Conservation (phyloP, 2,113 vertebrate species). For the Tenebrosternarchus preto region DNA sequence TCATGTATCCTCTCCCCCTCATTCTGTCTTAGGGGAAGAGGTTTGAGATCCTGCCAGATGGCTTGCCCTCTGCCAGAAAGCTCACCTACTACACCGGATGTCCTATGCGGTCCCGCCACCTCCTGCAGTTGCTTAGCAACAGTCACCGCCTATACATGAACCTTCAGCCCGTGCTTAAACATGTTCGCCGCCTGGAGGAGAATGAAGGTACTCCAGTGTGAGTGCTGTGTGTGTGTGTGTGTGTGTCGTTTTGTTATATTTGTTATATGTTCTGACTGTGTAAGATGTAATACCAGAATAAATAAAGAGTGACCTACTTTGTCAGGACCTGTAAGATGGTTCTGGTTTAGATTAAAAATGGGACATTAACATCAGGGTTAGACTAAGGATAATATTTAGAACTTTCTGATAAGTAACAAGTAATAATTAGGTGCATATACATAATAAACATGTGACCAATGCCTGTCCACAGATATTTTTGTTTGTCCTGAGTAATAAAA, state of each 20-base stretch:
- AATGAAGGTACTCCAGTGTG: slow-evolving; percentile 82
- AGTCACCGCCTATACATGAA: slow-evolving; percentile 99
- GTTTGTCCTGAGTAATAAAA: too few relatives aligned
- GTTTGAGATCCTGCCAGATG: slow-evolving; percentile 96
- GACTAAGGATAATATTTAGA: too few relatives aligned
- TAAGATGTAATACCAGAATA: too few relatives aligned
- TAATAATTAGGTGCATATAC: too few relatives aligned
- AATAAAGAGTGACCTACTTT: too few relatives aligned
- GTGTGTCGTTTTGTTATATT: neutral
- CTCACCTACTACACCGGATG: slow-evolving; percentile 97
- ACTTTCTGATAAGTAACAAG: too few relatives aligned
- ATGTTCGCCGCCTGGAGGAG: slow-evolving; percentile 91
- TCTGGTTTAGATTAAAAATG: too few relatives aligned
- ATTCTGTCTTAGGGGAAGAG: slow-evolving; percentile 86
- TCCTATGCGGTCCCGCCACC: slow-evolving; percentile 88
- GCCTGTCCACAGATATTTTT: too few relatives aligned
- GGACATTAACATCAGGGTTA: neutral
- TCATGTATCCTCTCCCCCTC: neutral
- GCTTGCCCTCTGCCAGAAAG: slow-evolving; percentile 92
- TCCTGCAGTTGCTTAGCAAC: slow-evolving; percentile 95
- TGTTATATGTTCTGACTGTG: neutral
- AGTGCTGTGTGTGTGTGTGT: neutral
- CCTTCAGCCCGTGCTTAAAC: slow-evolving; percentile 92
- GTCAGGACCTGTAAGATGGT: too few relatives aligned
- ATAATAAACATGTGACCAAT: too few relatives aligned